Conservation (phyloP, 1,140 invertebrate genomes). For the Heliconius hewitsoni region DNA sequence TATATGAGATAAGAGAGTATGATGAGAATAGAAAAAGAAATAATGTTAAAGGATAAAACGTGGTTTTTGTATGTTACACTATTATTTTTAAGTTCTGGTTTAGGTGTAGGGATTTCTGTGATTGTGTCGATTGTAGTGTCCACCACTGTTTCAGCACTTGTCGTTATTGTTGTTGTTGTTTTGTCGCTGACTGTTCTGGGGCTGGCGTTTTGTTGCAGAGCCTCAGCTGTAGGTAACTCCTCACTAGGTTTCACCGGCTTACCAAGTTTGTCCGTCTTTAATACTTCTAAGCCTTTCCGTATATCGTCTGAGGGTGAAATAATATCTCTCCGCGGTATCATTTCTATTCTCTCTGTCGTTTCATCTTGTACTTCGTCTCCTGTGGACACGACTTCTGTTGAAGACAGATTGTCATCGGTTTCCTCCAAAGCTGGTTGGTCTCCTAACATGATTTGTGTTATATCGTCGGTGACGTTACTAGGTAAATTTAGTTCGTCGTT, state of each 20-base stretch:
- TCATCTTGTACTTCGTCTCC: slow-evolving; percentile 16
- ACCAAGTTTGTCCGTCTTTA: slow-evolving; percentile 36
- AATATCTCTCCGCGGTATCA: background rate
- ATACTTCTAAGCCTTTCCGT: slow-evolving; percentile 33
- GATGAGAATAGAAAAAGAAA: background rate
- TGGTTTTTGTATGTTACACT: background rate
- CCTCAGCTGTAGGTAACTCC: slow-evolving; percentile 62
- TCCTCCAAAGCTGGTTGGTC: slow-evolving; percentile 25
- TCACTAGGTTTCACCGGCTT: slow-evolving; percentile 51
- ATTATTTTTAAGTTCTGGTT: slow-evolving; percentile 26
- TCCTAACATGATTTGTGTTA: slow-evolving; percentile 34
- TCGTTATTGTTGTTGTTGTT: slow-evolving; percentile 28
- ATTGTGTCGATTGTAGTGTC: slow-evolving; percentile 29
- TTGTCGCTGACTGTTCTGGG: slow-evolving; percentile 38
- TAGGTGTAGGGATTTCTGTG: slow-evolving; percentile 35
- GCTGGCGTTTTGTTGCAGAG: slow-evolving; percentile 59
- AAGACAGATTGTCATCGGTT: slow-evolving; percentile 22
- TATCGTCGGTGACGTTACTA: slow-evolving; percentile 3
- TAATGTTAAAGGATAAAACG: background rate
- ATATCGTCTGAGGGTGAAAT: slow-evolving; percentile 20
- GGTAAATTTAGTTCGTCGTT: slow-evolving; percentile 21
- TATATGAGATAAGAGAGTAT: background rate
- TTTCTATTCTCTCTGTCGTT: slow-evolving; percentile 20
- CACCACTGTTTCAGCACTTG: slow-evolving; percentile 25
- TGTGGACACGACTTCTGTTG: slow-evolving; percentile 8